Percentiles rank a stretch among this genome's conserved stretches.
phyloP scores from a whole-genome alignment of 2,113 vertebrate species.

The Crotalus helleri region DNA sequence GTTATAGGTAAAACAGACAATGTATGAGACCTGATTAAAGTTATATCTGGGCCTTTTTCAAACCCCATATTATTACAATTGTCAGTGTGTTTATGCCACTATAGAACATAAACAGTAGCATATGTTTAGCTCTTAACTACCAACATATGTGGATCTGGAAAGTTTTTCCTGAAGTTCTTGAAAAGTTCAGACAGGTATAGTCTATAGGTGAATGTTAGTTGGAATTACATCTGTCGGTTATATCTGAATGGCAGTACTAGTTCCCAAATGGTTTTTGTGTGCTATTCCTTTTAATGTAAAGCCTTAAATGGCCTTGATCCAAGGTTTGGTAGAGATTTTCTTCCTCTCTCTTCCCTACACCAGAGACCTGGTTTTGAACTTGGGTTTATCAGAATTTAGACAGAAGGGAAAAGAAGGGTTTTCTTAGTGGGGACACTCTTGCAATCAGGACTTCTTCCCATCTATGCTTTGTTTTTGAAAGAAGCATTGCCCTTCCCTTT shows the following conservation, averaged over 20 bases:
- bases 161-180: neutral
- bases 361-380: neutral
- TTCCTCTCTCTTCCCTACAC: neutral
- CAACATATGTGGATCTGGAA: neutral
- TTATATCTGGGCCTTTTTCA: neutral
- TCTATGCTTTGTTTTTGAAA: neutral
- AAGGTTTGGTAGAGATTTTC: neutral
- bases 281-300: neutral
- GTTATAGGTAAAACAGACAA: neutral
- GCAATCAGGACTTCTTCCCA: neutral
- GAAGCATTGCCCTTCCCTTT: neutral
- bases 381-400: neutral
- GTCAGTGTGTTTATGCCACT: neutral
- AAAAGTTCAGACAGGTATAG: neutral
- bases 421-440: neutral
- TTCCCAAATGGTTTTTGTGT: neutral
- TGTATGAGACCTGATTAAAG: neutral
- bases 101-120: neutral
- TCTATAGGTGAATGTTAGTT: neutral
- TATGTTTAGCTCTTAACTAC: neutral
- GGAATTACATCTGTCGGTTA: neutral
- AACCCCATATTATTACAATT: neutral
- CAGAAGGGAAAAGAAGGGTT: neutral
- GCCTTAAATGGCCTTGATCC: neutral
- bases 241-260: neutral